Percentiles rank a stretch among this genome's conserved stretches.
These are phyloP conservation scores for Clistopyga incitator DNA, from an alignment of 2,888 invertebrate species.

Conservation along the genomic window DNA sequence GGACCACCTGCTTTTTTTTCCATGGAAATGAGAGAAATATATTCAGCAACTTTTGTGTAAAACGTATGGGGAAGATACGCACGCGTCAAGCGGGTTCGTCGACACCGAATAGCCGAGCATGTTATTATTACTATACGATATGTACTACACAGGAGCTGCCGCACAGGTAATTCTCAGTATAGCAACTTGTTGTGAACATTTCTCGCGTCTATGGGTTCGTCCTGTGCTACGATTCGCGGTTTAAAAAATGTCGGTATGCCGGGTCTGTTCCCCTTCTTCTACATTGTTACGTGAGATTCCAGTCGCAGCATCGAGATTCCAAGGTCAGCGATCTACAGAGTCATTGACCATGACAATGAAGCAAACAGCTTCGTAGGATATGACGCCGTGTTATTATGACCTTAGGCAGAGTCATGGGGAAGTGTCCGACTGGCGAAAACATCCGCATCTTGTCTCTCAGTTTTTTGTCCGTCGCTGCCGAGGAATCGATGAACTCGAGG, in stretches of 20 bases:
- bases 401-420: neutral
- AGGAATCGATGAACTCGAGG: constrained; percentile 12
- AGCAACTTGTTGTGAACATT: constrained; percentile 1
- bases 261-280: neutral
- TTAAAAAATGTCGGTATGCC: constrained; percentile 4
- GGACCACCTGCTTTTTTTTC: constrained; percentile 1
- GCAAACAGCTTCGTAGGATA: constrained; percentile 10
- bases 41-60: constrained; percentile 2
- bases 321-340: constrained; percentile 38
- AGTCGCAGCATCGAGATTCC: neutral
- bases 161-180: constrained; percentile 40
- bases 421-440: constrained; percentile 11
- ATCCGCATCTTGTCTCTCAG: neutral
- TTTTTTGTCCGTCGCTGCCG: neutral
- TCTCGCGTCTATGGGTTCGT: constrained; percentile 18
- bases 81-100: constrained; percentile 53
- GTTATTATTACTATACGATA: constrained; percentile 47
- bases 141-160: neutral
- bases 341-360: constrained; percentile 41
- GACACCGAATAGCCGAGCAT: constrained; percentile 58
- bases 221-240: neutral
- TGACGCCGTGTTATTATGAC: neutral
- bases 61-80: neutral
- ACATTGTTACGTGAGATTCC: constrained; percentile 10
- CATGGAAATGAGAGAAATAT: neutral